Base-by-base conservation (phyloP, 1,140 invertebrate species). In the Lepidurus apus region DNA sequence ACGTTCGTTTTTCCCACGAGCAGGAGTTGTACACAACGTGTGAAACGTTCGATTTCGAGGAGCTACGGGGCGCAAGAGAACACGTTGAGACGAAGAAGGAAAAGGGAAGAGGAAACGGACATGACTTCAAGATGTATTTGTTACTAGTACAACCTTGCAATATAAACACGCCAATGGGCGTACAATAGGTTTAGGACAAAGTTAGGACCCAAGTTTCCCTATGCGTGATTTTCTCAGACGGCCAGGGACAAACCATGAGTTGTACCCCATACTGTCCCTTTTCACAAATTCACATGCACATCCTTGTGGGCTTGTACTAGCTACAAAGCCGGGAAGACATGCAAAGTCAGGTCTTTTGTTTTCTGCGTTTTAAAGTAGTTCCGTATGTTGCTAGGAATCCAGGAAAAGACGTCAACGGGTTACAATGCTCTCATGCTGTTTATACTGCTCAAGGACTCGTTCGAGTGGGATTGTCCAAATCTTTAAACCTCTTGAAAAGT, bases 341-440 rank as follows among this genome's bases (percentile, higher is more conserved):
- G 53, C 53, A 21, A 65, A 65, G 53, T 65, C 53, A 65, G 53
- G 53, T 21, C 53, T 65, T 65, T 65, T 65, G 53, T 65, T 65
- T 65, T 65, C 53, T 65, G 21, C 17, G 53, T 13, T 65, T 65
- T 65, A 21, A 65, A 0, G 53, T 65, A 65, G 53, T 65, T 65
- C 53, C 53, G n/a, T 65, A 0, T 65, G 53, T 65, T 65, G 53
- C 17, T 65, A 7, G 53, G 53, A 65, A 65, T 65, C 53, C 13
- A 65, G 53, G 53, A 65, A 65, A 65, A 65, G 13, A n/a, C 13
- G 53, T 65, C 53, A 65, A 21, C 53, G 53, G 17, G 6, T 65
- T 65, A n/a, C 21, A 65, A 65, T 65, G 53, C 53, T 65, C 13
- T 65, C n/a, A 21, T 65, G 13, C 53, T 65, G 13, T 65, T 65